Evolutionary conservation across 2,888 invertebrate species (phyloP).

Genomic region (Masnerella sp.): DNA sequence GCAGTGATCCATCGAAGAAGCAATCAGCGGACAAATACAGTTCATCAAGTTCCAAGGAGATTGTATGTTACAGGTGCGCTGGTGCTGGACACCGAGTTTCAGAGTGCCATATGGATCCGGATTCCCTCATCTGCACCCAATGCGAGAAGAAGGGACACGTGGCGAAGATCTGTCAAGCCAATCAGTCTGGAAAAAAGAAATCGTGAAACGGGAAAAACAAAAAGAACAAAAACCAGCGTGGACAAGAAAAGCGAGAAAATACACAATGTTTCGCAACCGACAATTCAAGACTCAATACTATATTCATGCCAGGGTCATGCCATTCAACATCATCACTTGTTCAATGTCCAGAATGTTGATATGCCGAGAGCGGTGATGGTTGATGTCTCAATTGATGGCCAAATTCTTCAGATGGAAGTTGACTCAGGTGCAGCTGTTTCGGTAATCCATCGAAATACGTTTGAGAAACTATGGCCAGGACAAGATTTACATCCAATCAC

Average conservation of each 20-base stretch:
- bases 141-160: slow-evolving; percentile 18
- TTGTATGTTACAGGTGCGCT: slow-evolving; percentile 14
- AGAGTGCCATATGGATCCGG: slow-evolving; percentile 11
- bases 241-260: slow-evolving; percentile 2
- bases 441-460: slow-evolving; percentile 11
- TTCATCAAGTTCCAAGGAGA: not conserved
- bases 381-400: not conserved
- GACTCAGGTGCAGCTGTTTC: slow-evolving; percentile 18
- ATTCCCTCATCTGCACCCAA: slow-evolving; percentile 7
- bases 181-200: not conserved
- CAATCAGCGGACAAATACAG: slow-evolving; percentile 5
- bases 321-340: not conserved
- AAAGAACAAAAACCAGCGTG: not conserved
- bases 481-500: not conserved
- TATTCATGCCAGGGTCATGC: not conserved
- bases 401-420: not conserved
- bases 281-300: not conserved
- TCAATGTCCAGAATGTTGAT: not conserved
- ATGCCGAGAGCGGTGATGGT: slow-evolving; percentile 8
- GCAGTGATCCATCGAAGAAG: not conserved
- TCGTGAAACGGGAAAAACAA: not conserved
- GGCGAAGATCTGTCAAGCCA: slow-evolving; percentile 7
- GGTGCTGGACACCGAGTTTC: slow-evolving; percentile 19
- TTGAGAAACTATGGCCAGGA: slow-evolving; percentile 5
- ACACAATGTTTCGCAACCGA: not conserved